phyloP scores from a whole-genome alignment of 2,888 invertebrate genomes.

The Drosophila villosipedis region DNA sequence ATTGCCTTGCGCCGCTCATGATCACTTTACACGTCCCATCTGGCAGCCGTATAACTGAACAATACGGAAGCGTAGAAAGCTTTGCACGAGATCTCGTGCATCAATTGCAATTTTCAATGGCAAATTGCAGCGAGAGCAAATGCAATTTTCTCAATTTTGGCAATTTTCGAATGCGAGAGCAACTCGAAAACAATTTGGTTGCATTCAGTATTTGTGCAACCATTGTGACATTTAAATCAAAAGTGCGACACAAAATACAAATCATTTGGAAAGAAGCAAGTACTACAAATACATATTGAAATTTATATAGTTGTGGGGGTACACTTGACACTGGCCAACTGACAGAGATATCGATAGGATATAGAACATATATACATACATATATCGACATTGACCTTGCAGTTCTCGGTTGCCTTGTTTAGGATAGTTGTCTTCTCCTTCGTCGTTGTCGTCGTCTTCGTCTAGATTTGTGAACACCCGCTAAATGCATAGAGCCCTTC shows the following conservation, averaged over 20 bases:
- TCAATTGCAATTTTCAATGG: conserved; percentile 31
- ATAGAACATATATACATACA: background rate
- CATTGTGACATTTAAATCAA: conserved; percentile 49
- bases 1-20: conserved; percentile 9
- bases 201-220: conserved; percentile 52
- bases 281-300: conserved; percentile 5
- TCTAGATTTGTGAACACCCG: background rate
- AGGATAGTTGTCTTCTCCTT: background rate
- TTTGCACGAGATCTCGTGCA: conserved; percentile 49
- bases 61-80: conserved; percentile 53
- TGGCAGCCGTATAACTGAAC: conserved; percentile 5
- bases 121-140: conserved; percentile 14
- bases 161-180: conserved; percentile 22
- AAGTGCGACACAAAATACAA: background rate
- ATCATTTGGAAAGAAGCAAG: conserved; percentile 20
- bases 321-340: conserved; percentile 18
- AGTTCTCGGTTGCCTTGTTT: background rate
- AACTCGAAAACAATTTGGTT: conserved; percentile 21
- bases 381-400: conserved; percentile 36
- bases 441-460: background rate
- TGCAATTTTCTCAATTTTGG: conserved; percentile 34
- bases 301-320: background rate
- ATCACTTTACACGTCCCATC: conserved; percentile 1
- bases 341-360: background rate
- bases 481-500: background rate